Evolutionary conservation across 2,797 vertebrate species (phyloP), one percentile per base, ranked within the genome.

Genomic region (Acrossocheilus fasciatus): DNA sequence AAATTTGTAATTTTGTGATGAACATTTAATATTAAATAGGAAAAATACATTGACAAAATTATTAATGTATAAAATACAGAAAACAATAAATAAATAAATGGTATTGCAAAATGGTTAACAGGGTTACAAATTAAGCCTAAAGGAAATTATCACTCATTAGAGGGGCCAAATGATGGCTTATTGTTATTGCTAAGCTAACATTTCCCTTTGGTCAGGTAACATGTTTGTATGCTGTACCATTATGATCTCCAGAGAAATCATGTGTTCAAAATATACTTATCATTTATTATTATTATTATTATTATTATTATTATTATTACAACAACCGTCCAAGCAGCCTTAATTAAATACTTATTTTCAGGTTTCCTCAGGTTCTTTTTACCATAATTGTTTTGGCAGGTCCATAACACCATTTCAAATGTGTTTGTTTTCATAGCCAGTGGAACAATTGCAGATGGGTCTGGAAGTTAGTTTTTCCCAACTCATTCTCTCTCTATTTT

Each of bases 371-470:
- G 36, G 50, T 57, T 78, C 15, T 43, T 41, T 54, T 10, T 23
- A 36, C 7, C 18, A 39, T 69, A 85, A 70, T 70, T 68, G 54
- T 78, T 77, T 17, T 85, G 83, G 83, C 83, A 85, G 75, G 52
- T 80, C 11, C 39, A 39, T 79, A 85, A 70, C 47, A 64, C 74
- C 82, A 57, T 87, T 87, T 88, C 82, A 74, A 87, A 85, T 85
- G 36, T 87, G 75, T 87, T 90, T 88, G 84, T 90, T 87, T 85
- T 87, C 62, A 78, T 85, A 85, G 69, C 85, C 82, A 87, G 50
- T 80, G 86, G 82, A 88, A 90, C 82, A 82, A 80, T 87, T 88
- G 54, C 62, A 85, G 79, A 85, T 85, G 64, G 78, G 82, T 52
- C 82, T 79, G 74, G 30, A 79, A 62, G 81, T 78, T 87, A 74